These are phyloP conservation scores for Pterois miles DNA, from an alignment of 2,797 vertebrate genomes.

Conservation along the genomic window DNA sequence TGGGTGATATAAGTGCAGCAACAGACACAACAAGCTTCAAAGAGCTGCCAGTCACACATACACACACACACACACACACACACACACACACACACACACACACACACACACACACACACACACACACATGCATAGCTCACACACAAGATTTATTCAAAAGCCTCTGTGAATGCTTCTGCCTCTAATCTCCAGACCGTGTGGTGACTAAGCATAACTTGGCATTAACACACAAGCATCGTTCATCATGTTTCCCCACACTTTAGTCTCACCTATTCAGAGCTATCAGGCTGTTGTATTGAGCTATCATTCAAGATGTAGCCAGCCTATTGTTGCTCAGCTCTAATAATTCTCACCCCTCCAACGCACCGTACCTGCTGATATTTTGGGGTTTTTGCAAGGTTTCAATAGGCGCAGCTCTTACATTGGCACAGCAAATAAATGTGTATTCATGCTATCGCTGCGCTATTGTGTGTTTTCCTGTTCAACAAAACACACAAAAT, in stretches of 20 bases:
- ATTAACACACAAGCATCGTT: slow-evolving; percentile 50
- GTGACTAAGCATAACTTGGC: slow-evolving; percentile 58
- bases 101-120: slow-evolving; percentile 9
- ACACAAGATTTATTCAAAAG: slow-evolving; percentile 55
- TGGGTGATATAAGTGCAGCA: slow-evolving; percentile 40
- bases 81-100: slow-evolving; percentile 12
- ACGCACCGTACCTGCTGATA: not conserved
- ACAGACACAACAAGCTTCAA: slow-evolving; percentile 57
- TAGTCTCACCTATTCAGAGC: slow-evolving; percentile 17
- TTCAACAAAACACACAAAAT: not conserved
- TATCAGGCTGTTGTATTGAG: slow-evolving; percentile 13
- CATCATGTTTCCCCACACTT: slow-evolving; percentile 39
- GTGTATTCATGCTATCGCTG: not conserved
- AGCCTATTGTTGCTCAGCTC: slow-evolving; percentile 12
- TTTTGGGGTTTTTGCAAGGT: not conserved
- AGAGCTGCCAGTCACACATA: slow-evolving; percentile 55
- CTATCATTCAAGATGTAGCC: slow-evolving; percentile 15
- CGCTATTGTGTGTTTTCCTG: not conserved
- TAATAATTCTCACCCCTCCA: slow-evolving; percentile 12
- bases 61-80: not conserved
- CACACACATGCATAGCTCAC: slow-evolving; percentile 2
- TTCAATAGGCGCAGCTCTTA: not conserved
- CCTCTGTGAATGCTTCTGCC: slow-evolving; percentile 37
- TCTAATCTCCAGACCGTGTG: slow-evolving; percentile 52
- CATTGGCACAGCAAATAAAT: slow-evolving; percentile 9